Conservation (phyloP, 2,113 vertebrate genomes). For the Psilopsiagon aurifrons region DNA sequence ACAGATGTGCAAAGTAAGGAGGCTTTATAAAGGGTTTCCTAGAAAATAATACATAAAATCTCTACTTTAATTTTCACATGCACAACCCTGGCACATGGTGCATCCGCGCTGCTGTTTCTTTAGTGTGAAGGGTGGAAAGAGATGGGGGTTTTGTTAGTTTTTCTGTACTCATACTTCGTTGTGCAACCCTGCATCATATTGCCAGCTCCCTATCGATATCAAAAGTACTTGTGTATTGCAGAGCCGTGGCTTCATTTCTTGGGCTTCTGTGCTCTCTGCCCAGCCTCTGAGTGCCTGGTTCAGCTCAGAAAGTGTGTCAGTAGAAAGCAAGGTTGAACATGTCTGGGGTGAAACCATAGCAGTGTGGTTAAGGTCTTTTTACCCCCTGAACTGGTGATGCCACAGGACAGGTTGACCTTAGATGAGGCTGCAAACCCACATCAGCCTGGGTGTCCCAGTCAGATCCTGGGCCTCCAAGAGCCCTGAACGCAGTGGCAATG, state of each 20-base stretch:
- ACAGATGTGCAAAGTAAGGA: not conserved
- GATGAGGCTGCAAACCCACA: not conserved
- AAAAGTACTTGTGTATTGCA: not conserved
- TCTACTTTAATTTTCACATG: not conserved
- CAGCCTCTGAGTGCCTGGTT: not conserved
- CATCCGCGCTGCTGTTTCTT: rapidly evolving
- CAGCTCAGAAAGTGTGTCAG: not conserved
- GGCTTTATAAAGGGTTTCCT: not conserved
- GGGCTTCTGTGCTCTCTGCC: not conserved
- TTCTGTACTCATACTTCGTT: not conserved
- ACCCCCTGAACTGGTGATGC: not conserved
- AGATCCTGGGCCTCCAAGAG: not conserved
- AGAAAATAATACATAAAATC: not conserved
- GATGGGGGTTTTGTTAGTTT: not conserved
- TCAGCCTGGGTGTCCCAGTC: not conserved
- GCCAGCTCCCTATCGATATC: not conserved
- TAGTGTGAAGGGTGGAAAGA: not conserved
- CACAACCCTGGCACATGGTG: not conserved
- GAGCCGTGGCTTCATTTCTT: not conserved
- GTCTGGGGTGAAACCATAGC: not conserved
- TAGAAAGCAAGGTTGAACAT: not conserved
- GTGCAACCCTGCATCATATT: rapidly evolving
- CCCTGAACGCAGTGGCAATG: rapidly evolving
- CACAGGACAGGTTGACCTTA: not conserved
- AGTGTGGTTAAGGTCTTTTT: not conserved